Conservation (phyloP, 2,113 vertebrate species). For the Actenoides lindsayi region DNA sequence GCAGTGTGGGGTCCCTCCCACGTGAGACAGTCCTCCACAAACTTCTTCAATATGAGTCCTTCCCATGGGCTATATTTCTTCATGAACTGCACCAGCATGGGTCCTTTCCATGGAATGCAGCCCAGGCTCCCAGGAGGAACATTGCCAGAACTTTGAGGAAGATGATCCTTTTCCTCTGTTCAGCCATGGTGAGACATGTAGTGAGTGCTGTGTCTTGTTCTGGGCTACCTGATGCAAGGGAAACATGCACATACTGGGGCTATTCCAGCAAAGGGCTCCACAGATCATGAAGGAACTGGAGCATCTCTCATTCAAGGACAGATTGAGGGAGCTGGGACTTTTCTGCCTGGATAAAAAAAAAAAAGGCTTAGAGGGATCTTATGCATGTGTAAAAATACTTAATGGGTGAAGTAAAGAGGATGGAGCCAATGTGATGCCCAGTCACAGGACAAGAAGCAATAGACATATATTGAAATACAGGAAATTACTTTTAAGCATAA, state of each 20-base stretch:
- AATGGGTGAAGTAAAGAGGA: not conserved
- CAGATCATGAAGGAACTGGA: not conserved
- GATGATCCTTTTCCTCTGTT: not conserved
- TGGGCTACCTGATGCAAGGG: not conserved
- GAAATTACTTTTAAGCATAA: not conserved
- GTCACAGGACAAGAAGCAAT: not conserved
- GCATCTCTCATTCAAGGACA: fast-evolving
- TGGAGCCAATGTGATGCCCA: not conserved
- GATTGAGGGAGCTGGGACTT: not conserved
- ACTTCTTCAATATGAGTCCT: not conserved
- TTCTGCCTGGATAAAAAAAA: not conserved
- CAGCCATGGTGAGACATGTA: not conserved
- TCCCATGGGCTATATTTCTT: not conserved
- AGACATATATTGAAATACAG: not conserved
- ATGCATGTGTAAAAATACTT: not conserved
- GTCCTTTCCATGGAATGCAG: not conserved
- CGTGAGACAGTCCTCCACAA: not conserved
- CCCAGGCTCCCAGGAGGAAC: not conserved
- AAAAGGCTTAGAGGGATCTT: not conserved
- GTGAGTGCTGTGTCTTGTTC: not conserved
- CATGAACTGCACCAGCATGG: not conserved
- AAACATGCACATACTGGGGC: not conserved
- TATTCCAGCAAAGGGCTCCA: not conserved
- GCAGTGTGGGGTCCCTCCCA: fast-evolving
- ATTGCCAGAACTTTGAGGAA: not conserved